phyloP scores from a whole-genome alignment of 2,888 invertebrate species.

The Xanthorhoe designata region DNA sequence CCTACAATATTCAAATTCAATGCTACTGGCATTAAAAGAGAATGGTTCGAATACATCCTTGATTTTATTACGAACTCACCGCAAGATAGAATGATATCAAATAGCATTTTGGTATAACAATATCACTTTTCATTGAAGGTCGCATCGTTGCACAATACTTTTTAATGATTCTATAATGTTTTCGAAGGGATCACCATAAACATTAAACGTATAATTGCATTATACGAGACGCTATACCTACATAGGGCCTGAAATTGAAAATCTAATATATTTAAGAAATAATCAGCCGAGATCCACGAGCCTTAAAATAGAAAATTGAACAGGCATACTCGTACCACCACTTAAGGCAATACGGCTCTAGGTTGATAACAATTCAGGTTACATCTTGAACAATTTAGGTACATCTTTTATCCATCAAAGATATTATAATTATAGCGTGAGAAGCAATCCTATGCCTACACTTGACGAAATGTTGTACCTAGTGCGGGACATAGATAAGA shows the following conservation, averaged over 20 bases:
- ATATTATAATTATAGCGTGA: no score
- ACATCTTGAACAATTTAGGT: no score
- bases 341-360: no score
- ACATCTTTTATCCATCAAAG: no score
- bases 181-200: background rate
- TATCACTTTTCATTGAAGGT: slow-evolving; percentile 7
- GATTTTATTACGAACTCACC: slow-evolving; percentile 27
- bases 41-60: slow-evolving; percentile 32
- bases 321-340: no score
- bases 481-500: background rate
- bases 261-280: no score
- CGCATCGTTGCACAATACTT: background rate
- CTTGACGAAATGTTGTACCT: background rate
- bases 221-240: background rate
- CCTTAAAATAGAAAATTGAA: no score
- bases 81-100: slow-evolving; percentile 22
- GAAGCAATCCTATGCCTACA: background rate
- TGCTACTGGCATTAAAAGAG: slow-evolving; percentile 31
- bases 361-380: no score
- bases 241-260: no score
- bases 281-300: no score
- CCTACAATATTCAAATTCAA: slow-evolving; percentile 21
- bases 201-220: background rate
- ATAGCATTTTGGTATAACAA: slow-evolving; percentile 18
- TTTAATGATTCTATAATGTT: background rate